phyloP scores from a whole-genome alignment of 2,888 invertebrate genomes.

The Cremastobaeus sp. region DNA sequence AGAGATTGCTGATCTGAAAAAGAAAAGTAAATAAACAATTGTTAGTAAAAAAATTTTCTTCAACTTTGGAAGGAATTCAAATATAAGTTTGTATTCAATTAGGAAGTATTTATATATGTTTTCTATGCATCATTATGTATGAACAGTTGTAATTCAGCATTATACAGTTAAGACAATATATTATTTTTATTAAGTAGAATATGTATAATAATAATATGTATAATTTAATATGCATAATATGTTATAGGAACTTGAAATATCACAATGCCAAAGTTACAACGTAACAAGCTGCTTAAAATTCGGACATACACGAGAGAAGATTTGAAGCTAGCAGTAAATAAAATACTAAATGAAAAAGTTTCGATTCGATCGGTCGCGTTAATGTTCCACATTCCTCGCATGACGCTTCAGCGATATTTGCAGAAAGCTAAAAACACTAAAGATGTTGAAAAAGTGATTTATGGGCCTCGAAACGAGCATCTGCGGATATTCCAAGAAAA shows the following conservation, averaged over 20 bases:
- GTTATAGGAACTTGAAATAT: too few species aligned
- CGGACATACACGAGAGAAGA: slow-evolving; percentile 38
- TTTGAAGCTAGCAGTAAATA: slow-evolving; percentile 37
- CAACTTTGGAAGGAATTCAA: too few species aligned
- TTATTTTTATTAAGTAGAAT: too few species aligned
- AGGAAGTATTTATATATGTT: too few species aligned
- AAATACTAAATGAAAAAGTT: slow-evolving; percentile 33
- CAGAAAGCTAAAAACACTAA: slow-evolving; percentile 34
- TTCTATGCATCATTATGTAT: too few species aligned
- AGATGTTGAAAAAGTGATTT: slow-evolving; percentile 28
- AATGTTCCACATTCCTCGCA: slow-evolving; percentile 37
- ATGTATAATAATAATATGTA: too few species aligned
- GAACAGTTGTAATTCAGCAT: too few species aligned
- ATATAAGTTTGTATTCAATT: too few species aligned
- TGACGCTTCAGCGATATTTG: slow-evolving; percentile 43
- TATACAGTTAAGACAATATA: too few species aligned
- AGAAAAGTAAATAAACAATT: not conserved
- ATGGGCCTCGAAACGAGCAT: slow-evolving; percentile 28
- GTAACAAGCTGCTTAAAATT: not conserved
- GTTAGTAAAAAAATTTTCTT: too few species aligned
- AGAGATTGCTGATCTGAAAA: not conserved
- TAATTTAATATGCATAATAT: too few species aligned
- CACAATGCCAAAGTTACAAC: slow-evolving; percentile 15
- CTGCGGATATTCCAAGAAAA: slow-evolving; percentile 33
- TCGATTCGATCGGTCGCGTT: slow-evolving; percentile 42